Base-by-base conservation (phyloP, 2,888 invertebrate species). In the Philonicus albiceps region DNA sequence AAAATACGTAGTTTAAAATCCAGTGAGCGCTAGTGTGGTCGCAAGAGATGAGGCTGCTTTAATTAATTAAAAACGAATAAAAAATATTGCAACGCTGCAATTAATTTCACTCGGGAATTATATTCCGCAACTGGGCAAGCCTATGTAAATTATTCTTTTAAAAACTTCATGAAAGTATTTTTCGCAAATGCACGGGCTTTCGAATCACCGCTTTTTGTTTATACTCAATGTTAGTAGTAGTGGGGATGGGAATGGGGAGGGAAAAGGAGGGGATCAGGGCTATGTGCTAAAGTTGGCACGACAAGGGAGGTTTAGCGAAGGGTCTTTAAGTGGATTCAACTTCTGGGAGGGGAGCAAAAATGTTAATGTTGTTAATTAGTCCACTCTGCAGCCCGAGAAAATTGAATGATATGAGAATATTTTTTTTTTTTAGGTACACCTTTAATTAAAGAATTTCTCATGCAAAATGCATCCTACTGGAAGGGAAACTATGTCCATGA, bases 291-390 rank as follows among this genome's bases (percentile, higher is more conserved):
- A 31, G 6, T 31, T 31, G 31, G 31, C 31, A 31, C 31, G 31
- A 31, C 0, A 31, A 31, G 31, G 31, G 31, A 31, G 31, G 31
- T 0, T 6, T 13, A 16, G 5, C 1, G 19, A 8, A 22, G 22
- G 19, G 55, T 2, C 55, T 22, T 53, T 53, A 53, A 53, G 53
- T 53, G 53, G 53, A 53, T n/a, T 7, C 55, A 55, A 55, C 55
- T 55, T 55, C 8, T 22, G 55, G 55, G 7, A 37, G 37, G 11
- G 49, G 49, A 11, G 55, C 22, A 55, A 75, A 75, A 75, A 40
- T 37, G 75, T 75, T 75, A 75, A 75, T 75, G 34, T 75, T 75
- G 75, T 75, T 75, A 75, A 75, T 75, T 75, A 75, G 75, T 37
- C 37, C 75, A 34, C 75, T 34, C 75, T 37, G 37, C 19, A 37